Evolutionary conservation across 2,113 vertebrate genomes (phyloP).

Genomic region (Chamaetylas fuelleborni): DNA sequence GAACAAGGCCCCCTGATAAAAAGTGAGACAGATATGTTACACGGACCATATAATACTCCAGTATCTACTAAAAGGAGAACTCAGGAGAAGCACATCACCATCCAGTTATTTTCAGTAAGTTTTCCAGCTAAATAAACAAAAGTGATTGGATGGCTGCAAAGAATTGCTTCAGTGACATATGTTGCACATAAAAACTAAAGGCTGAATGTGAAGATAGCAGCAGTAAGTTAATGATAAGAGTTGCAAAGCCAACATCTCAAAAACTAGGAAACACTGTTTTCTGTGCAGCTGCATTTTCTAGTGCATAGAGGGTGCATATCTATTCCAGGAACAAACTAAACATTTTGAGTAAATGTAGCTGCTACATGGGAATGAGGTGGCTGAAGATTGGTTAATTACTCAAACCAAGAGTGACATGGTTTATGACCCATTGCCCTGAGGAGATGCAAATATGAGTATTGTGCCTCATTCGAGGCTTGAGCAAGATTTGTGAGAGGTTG

Average conservation of each 20-base stretch:
- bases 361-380: background rate
- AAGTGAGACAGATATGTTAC: background rate
- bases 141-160: background rate
- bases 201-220: background rate
- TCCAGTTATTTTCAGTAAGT: background rate
- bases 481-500: background rate
- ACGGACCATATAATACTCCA: background rate
- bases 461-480: background rate
- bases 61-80: background rate
- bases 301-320: accelerated
- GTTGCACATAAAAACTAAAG: background rate
- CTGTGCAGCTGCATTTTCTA: background rate
- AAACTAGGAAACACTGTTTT: background rate
- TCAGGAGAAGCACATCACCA: background rate
- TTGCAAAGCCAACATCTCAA: background rate
- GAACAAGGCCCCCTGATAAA: background rate
- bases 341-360: background rate
- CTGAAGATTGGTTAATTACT: background rate
- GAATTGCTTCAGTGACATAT: background rate
- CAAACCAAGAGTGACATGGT: background rate
- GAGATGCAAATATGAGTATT: background rate
- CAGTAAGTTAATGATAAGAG: background rate
- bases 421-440: background rate
- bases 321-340: background rate
- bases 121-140: background rate